Base-by-base conservation (phyloP, 2,888 invertebrate species). In the Quadriops clusia region DNA sequence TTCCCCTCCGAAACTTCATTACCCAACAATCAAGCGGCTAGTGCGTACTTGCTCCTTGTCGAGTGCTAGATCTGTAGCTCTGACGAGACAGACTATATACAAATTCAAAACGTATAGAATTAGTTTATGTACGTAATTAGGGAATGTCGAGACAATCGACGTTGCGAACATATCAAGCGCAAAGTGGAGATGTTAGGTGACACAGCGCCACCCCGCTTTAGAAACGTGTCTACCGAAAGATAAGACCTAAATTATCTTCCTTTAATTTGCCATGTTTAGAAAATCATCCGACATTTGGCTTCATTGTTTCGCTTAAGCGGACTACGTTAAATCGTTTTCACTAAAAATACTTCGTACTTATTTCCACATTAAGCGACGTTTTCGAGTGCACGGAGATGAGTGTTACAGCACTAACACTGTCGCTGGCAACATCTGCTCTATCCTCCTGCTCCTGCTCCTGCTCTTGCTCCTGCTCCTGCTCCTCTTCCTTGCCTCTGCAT, bases 241-340 rank as follows among this genome's bases (percentile, higher is more conserved):
- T 56, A 58, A 56, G 54, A 53, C 43, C 39, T 45, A 51, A 56
- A 51, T 53, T 53, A 53, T 51, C 48, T 51, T 51, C 49, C 49
- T 51, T 50, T 51, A 51, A 53, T 54, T 55, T 53, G 51, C 51
- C 49, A 43, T 51, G 53, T 54, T 53, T 51, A 50, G 53, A 50
- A 55, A 55, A 54, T 55, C 52, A 52, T 47, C 47, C 44, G 42
- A 47, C 50, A 47, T 47, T 42, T 33, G 34, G 34, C 27, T 29
- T 18, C 18, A 36, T n/a, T n/a, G n/a, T n/a, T n/a, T n/a, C n/a
- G n/a, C n/a, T n/a, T n/a, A n/a, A n/a, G n/a, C n/a, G n/a, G n/a
- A n/a, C n/a, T n/a, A n/a, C n/a, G n/a, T 33, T 35, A 38, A 40
- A 35, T 38, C 32, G 39, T 34, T 38, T 39, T 35, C 33, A 32